Base-by-base conservation (phyloP, 2,113 vertebrate species). In the Trogon surrucura region DNA sequence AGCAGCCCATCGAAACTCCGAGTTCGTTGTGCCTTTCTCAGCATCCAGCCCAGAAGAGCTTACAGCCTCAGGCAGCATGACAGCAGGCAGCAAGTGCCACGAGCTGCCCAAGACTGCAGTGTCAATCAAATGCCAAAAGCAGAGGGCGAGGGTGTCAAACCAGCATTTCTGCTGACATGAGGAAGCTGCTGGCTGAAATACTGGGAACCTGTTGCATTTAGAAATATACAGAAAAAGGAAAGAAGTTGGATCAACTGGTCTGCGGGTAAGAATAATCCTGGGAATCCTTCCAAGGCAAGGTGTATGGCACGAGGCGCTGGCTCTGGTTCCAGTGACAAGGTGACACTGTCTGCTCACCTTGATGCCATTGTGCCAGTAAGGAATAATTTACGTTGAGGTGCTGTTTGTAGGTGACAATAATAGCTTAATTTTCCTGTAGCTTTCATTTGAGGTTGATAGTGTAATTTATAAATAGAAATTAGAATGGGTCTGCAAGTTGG, bases 301-400 rank as follows among this genome's bases (percentile, higher is more conserved):
- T 26, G 27, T 62, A 45, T 20, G 58, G 45, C 77, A 44, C 1
- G 1, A 91, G 58, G 60, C 4, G 5, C 60, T 84, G 93, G 82
- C 92, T 96, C 50, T 6, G 2, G 16, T 80, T 89, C 74, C 57
- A 74, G 45, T 1, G 9, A 93, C 85, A 78, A 89, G 91, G 88
- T 94, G 92, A 94, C 92, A 10, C 41, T 88, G 91, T 72, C 88
- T 94, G 85, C 79, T 96, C 91, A 82, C 88, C 84, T 82, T 58
- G 71, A 71, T 16, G 38, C 32, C 21, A 6, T 54, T 25, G 6
- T 61, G 36, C 53, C 57, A 53, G 23, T 12, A 60, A 66, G 34
- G 67, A 93, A 64, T 67, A 75, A 84, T 75, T 88, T 83, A 86
- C 14, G 3, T 83, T 0, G 0, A 61, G 44, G 69, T 84, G 69